phyloP scores from a whole-genome alignment of 1,140 invertebrate genomes.

The Drosophila nannoptera region DNA sequence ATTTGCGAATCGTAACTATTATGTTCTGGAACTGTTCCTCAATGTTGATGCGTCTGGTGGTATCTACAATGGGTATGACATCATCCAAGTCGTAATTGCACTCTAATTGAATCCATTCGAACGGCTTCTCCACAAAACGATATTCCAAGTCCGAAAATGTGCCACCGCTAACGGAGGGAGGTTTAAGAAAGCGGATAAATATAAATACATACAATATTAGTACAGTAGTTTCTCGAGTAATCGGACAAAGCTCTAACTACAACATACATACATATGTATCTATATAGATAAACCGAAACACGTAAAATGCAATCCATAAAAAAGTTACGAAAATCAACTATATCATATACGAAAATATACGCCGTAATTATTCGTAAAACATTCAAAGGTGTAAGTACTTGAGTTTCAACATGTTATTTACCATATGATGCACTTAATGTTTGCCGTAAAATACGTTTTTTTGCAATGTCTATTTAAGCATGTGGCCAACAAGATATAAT shows the following conservation, averaged over 20 bases:
- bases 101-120: constrained; percentile 73
- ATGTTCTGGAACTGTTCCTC: constrained; percentile 74
- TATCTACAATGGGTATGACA: constrained; percentile 63
- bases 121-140: constrained; percentile 71
- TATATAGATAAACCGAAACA: constrained; percentile 35
- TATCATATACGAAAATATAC: constrained; percentile 25
- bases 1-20: constrained; percentile 60
- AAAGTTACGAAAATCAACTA: constrained; percentile 28
- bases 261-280: constrained; percentile 22
- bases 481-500: constrained; percentile 50
- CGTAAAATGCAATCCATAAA: constrained; percentile 45
- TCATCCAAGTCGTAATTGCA: constrained; percentile 72
- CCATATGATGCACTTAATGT: constrained; percentile 78
- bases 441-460: constrained; percentile 78
- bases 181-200: background rate
- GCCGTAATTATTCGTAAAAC: constrained; percentile 35
- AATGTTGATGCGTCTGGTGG: constrained; percentile 66
- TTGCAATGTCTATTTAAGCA: constrained; percentile 73
- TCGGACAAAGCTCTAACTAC: constrained; percentile 16
- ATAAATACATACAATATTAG: background rate
- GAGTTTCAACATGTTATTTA: constrained; percentile 64
- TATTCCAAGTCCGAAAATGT: constrained; percentile 65
- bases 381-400: constrained; percentile 51
- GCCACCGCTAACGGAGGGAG: constrained; percentile 50
- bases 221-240: background rate